Conservation (phyloP, 37 sponge, comb jelly and placozoan species). For the Haliclona indistincta region DNA sequence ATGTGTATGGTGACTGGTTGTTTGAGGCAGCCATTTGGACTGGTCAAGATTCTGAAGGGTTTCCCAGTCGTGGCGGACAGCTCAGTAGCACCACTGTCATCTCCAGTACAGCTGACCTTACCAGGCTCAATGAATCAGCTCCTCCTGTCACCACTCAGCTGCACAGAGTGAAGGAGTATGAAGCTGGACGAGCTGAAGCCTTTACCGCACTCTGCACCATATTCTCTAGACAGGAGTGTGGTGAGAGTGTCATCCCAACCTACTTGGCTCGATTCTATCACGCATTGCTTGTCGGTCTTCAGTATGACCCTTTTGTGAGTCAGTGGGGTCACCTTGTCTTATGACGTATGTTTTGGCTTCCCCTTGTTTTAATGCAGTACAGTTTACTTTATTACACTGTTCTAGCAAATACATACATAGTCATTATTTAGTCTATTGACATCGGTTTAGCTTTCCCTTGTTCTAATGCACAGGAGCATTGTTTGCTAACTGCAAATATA, state of each 20-base stretch:
- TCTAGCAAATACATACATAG: background rate
- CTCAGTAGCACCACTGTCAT: background rate
- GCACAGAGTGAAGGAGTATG: slow-evolving; percentile 44
- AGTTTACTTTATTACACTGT: too few relatives aligned
- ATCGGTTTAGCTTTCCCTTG: background rate
- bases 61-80: background rate
- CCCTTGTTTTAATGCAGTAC: too few relatives aligned
- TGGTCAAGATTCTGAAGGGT: slow-evolving; percentile 5
- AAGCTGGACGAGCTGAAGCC: slow-evolving; percentile 86
- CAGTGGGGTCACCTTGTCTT: background rate
- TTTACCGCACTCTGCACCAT: slow-evolving; percentile 80
- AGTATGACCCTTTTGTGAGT: slow-evolving; percentile 45
- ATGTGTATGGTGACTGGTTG: slow-evolving; percentile 86
- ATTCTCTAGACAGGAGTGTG: slow-evolving; percentile 72
- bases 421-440: background rate
- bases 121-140: background rate
- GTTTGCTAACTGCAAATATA: background rate
- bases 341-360: too few relatives aligned
- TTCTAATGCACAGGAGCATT: too few relatives aligned
- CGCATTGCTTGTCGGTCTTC: slow-evolving; percentile 59
- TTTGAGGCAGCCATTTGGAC: slow-evolving; percentile 85
- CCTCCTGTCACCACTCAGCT: slow-evolving; percentile 15
- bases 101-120: background rate
- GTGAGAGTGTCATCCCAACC: slow-evolving; percentile 48
- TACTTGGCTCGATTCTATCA: slow-evolving; percentile 88